Evolutionary conservation across 2,797 vertebrate genomes (phyloP), one percentile per base, ranked within the genome.

Genomic region (Numenius phaeopus): DNA sequence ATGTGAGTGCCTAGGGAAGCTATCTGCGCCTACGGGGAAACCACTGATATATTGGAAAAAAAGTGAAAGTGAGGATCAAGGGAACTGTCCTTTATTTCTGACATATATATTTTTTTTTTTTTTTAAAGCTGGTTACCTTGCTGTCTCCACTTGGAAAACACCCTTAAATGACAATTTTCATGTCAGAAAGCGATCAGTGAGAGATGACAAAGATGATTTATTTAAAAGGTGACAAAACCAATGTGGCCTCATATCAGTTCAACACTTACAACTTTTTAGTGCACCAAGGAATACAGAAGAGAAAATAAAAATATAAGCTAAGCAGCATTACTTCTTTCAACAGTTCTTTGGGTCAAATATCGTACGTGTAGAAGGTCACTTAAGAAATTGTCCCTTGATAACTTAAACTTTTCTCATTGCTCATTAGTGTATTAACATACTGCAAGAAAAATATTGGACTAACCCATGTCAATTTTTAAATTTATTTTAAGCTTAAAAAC

Each of bases 361-460:
- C 1, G 2, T n/a, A 12, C 5, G 1, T 64, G 34, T 12, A 49
- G 64, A 64, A 58, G 7, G 27, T 50, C 9, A 9, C 13, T 29
- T 26, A 62, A 64, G 16, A 87, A 76, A 58, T 44, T 22, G n/a
- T 37, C 44, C 23, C 44, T 40, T 57, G 14, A 52, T 14, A 22
- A 52, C 9, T 34, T 59, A 27, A 77, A 14, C 49, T 37, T 42
- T 52, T 66, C 52, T 65, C 39, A 37, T 47, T 80, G 55, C 55
- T 57, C n/a, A 65, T 52, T 58, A 50, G 26, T 64, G 15, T 44
- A 40, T 24, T 40, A 71, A 44, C 44, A 32, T 20, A 24, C 39
- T 52, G 42, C 8, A 27, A 58, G 34, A 72, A 87, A 71, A 66
- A 66, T 29, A 77, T 13, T 66, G 19, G 11, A 27, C 9, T 52